These are phyloP conservation scores for Diorhabda elongata DNA, from an alignment of 1,140 invertebrate genomes.

Conservation along the genomic window DNA sequence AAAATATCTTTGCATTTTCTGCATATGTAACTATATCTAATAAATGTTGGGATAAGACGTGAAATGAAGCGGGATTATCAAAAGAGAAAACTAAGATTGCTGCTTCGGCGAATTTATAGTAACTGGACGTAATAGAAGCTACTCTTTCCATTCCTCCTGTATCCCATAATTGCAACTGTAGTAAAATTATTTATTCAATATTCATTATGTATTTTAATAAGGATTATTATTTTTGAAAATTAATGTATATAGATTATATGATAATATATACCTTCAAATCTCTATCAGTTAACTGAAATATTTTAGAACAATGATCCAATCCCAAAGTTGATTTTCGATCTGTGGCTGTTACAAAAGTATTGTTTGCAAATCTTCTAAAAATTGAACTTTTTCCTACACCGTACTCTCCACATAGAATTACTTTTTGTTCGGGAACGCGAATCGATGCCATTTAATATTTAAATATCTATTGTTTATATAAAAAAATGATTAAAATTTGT, in stretches of 20 bases:
- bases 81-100: constrained; percentile 86
- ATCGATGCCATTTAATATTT: constrained; percentile 65
- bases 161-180: constrained; percentile 86
- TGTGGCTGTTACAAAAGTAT: constrained; percentile 75
- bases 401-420: constrained; percentile 92
- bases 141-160: constrained; percentile 92
- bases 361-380: constrained; percentile 84
- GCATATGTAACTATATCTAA: constrained; percentile 88
- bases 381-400: constrained; percentile 92
- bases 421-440: constrained; percentile 85
- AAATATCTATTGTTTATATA: background rate
- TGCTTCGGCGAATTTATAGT: constrained; percentile 91
- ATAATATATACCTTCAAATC: constrained; percentile 66
- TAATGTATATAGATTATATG: background rate
- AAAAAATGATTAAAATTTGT: background rate
- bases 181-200: constrained; percentile 22
- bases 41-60: constrained; percentile 84
- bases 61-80: constrained; percentile 87
- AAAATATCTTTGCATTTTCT: constrained; percentile 89
- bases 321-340: constrained; percentile 86
- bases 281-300: constrained; percentile 68
- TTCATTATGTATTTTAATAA: background rate
- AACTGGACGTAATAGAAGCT: constrained; percentile 87
- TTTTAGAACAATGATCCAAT: constrained; percentile 83
- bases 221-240: background rate